These are phyloP conservation scores for Chouioia cunea DNA, from an alignment of 2,888 invertebrate species.

Conservation along the genomic window DNA sequence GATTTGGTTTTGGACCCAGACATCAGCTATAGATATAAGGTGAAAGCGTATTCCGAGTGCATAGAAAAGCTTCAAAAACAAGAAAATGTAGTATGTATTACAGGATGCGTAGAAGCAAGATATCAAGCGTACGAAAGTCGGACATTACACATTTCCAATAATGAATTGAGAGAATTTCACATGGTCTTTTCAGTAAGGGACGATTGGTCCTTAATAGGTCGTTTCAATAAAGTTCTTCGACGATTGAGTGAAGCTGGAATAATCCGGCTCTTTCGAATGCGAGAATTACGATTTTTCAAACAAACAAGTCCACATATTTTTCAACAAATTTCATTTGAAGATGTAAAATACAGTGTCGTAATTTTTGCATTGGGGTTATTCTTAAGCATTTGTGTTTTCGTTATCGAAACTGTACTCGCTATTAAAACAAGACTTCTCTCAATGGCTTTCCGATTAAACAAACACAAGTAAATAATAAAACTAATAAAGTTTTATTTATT, in stretches of 20 bases:
- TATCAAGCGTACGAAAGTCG: slow-evolving; percentile 1
- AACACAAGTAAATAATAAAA: too few relatives aligned
- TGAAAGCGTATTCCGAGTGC: background rate
- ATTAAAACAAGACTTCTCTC: background rate
- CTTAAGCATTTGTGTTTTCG: background rate
- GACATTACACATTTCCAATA: slow-evolving; percentile 1
- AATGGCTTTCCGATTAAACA: too few relatives aligned
- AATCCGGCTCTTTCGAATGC: background rate
- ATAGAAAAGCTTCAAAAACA: background rate
- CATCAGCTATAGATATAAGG: background rate
- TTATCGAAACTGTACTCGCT: background rate
- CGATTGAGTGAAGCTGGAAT: slow-evolving; percentile 16
- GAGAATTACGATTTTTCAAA: slow-evolving; percentile 5
- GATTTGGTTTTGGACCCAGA: slow-evolving; percentile 4
- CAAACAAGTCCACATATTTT: background rate
- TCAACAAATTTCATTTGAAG: background rate
- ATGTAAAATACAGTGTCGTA: slow-evolving; percentile 6
- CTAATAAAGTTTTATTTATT: too few relatives aligned
- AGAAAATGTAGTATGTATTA: background rate
- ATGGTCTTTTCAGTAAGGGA: slow-evolving; percentile 13
- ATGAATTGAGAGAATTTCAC: background rate
- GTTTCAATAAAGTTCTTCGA: slow-evolving; percentile 4
- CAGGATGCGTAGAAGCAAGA: slow-evolving; percentile 15
- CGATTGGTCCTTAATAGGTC: slow-evolving; percentile 23
- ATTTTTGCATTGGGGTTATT: background rate